phyloP scores from a whole-genome alignment of 2,113 vertebrate genomes.

The Periophthalmus modestus region DNA sequence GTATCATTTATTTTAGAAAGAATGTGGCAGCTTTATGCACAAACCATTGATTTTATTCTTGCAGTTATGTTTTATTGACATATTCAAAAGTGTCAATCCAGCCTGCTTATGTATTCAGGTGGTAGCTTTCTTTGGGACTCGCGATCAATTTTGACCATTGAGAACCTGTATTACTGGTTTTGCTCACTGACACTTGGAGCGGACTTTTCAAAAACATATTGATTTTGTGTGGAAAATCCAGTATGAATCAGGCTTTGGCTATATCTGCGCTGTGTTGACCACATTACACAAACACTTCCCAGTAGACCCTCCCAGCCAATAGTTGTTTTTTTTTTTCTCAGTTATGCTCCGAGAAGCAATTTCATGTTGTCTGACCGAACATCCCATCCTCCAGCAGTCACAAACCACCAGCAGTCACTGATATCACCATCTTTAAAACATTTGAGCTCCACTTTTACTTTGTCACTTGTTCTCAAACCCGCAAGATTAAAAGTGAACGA shows the following conservation, averaged over 20 bases:
- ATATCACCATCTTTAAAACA: conserved; percentile 25
- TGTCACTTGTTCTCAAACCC: too few species aligned
- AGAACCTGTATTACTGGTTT: conserved; percentile 43
- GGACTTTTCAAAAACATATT: conserved; percentile 55
- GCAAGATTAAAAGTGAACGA: too few species aligned
- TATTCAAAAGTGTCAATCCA: conserved; percentile 4
- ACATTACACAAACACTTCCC: conserved; percentile 44
- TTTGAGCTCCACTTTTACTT: background rate
- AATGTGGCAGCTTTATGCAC: background rate
- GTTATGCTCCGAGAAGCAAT: conserved; percentile 45
- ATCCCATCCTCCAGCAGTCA: conserved; percentile 5
- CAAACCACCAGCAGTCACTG: background rate
- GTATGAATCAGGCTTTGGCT: conserved; percentile 39
- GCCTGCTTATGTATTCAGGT: conserved; percentile 22
- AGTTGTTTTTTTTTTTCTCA: conserved; percentile 14
- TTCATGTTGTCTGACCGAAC: conserved; percentile 36
- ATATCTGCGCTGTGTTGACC: conserved; percentile 49
- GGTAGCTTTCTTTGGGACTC: conserved; percentile 3
- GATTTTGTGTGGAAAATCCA: conserved; percentile 55
- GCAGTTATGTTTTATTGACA: conserved; percentile 10
- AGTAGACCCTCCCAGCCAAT: conserved; percentile 15
- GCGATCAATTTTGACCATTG: conserved; percentile 36
- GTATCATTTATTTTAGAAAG: background rate
- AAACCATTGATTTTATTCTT: background rate
- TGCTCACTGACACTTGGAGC: conserved; percentile 45